These are phyloP conservation scores for Hypselothyrea guttata DNA, from an alignment of 2,888 invertebrate species.

Conservation along the genomic window DNA sequence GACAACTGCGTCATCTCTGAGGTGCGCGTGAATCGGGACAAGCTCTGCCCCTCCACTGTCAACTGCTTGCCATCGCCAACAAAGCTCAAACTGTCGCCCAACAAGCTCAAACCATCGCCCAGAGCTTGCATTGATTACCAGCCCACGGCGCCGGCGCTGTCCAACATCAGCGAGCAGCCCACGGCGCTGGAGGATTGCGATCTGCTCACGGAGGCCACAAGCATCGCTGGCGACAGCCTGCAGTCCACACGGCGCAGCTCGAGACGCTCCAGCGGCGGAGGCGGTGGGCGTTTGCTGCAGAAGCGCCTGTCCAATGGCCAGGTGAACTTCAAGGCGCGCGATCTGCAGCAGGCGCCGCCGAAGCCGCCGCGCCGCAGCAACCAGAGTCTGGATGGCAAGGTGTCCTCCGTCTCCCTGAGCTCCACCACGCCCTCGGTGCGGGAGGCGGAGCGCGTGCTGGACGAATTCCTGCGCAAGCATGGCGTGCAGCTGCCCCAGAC, in stretches of 20 bases:
- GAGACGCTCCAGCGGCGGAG: slow-evolving; percentile 61
- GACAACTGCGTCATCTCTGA: slow-evolving; percentile 80
- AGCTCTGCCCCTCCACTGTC: neutral
- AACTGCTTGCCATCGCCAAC: neutral
- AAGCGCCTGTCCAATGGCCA: slow-evolving; percentile 73
- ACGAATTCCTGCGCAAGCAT: slow-evolving; percentile 71
- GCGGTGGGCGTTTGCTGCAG: slow-evolving; percentile 73
- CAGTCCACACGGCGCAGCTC: slow-evolving; percentile 35
- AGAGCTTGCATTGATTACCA: slow-evolving; percentile 37
- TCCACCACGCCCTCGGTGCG: slow-evolving; percentile 77
- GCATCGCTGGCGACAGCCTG: slow-evolving; percentile 22
- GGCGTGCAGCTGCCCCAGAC: slow-evolving; percentile 58
- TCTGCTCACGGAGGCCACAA: slow-evolving; percentile 23
- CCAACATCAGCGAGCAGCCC: slow-evolving; percentile 61
- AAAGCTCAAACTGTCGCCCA: too few species aligned
- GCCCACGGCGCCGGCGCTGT: slow-evolving; percentile 54
- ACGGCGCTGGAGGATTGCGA: slow-evolving; percentile 47
- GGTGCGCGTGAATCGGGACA: slow-evolving; percentile 78
- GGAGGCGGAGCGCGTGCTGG: slow-evolving; percentile 77
- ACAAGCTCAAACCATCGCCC: slow-evolving; percentile 3
- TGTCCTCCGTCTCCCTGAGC: slow-evolving; percentile 55
- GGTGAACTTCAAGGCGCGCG: slow-evolving; percentile 67
- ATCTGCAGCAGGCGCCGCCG: slow-evolving; percentile 66
- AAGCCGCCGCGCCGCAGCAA: slow-evolving; percentile 80
- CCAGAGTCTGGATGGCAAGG: slow-evolving; percentile 58